Base-by-base conservation (phyloP, 2,888 invertebrate species). In the Sclerodermus sp. region DNA sequence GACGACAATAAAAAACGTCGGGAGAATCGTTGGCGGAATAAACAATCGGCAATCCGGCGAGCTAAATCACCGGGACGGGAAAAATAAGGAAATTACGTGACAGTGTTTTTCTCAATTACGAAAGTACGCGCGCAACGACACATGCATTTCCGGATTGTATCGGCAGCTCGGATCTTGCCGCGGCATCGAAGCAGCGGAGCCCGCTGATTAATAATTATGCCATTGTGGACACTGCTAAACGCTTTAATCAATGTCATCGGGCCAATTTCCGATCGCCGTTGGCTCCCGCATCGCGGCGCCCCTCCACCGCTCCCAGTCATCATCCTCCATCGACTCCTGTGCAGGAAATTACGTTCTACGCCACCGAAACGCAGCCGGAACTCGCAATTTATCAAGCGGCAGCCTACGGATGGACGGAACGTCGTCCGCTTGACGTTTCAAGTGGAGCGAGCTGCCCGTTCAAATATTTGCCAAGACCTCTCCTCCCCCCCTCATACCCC, bases 211-310 rank as follows among this genome's bases (percentile, higher is more conserved):
- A 76, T 77, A 76, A 76, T 77, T 74, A 76, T 69, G 34, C 63
- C 68, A 71, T 68, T 67, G 71, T 64, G 62, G 65, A 55, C 66
- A 58, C 44, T 64, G 70, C 66, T 74, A 76, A 77, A 71, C 71
- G 73, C 74, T 76, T 77, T 76, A 77, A 77, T 77, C 76, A 77
- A 75, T 76, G 77, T 76, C 77, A 76, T 77, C 77, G 76, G 75
- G 73, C 75, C 76, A 77, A 76, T 77, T 76, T 75, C 76, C 77
- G 76, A 76, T 75, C 67, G 66, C 67, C 68, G 69, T 61, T 69
- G 62, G 63, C 66, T 66, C n/a, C n/a, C n/a, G n/a, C n/a, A n/a
- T n/a, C 30, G 30, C 10, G 8, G 30, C 10, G 30, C 60, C 64
- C 53, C 51, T 55, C 55, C 52, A 47, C 48, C 29, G 36, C 49